A percentile compares a stretch with the other conserved stretches of the same genome.
Evolutionary conservation across 2,888 invertebrate species (phyloP).

Genomic region (Ophioninae sp.): DNA sequence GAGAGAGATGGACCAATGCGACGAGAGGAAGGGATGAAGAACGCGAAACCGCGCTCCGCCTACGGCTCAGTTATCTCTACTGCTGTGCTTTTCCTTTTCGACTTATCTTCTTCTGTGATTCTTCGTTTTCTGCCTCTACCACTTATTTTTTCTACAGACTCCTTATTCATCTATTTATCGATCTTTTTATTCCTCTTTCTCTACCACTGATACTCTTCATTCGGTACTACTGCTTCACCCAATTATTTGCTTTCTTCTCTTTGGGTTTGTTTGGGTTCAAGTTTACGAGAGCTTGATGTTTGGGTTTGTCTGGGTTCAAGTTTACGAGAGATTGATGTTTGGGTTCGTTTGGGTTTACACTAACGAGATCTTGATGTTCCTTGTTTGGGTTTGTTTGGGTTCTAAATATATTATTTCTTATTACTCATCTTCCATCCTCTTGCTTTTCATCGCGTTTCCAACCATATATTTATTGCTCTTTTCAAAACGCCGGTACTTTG

Average conservation of each 20-base stretch:
- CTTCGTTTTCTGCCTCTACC: slow-evolving; percentile 44
- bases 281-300: too few relatives aligned
- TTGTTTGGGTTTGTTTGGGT: too few relatives aligned
- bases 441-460: too few relatives aligned
- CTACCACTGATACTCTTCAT: not conserved
- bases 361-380: too few relatives aligned
- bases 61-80: slow-evolving; percentile 67
- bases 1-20: slow-evolving; percentile 72
- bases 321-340: too few relatives aligned
- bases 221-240: not conserved
- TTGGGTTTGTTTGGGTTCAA: too few relatives aligned
- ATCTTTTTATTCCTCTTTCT: slow-evolving; percentile 40
- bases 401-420: too few relatives aligned
- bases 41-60: slow-evolving; percentile 78
- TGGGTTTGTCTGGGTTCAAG: too few relatives aligned
- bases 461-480: too few relatives aligned
- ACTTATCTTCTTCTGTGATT: slow-evolving; percentile 33
- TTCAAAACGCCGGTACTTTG: too few relatives aligned
- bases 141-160: not conserved
- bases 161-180: not conserved
- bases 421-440: too few relatives aligned
- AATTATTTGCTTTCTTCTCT: not conserved
- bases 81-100: slow-evolving; percentile 42
- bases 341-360: too few relatives aligned
- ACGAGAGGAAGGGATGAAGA: slow-evolving; percentile 73